Conservation (phyloP, 2,888 invertebrate species). For the Alentia gelatinosa region DNA sequence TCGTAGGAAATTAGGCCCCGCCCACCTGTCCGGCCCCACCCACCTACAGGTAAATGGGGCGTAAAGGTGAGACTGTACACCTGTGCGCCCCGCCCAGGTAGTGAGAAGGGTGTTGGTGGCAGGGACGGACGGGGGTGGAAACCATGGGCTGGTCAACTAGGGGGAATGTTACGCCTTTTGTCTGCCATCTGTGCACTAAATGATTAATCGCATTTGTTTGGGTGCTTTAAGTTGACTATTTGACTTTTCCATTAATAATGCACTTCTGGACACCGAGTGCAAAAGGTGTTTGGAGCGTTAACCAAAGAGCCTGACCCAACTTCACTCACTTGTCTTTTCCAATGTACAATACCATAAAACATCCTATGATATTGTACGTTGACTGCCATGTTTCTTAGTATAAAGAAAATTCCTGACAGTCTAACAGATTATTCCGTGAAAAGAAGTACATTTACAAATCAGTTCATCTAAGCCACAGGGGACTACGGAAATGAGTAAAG, state of each 20-base stretch:
- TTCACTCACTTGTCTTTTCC: too few relatives aligned
- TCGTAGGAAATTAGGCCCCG: neutral
- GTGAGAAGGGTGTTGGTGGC: neutral
- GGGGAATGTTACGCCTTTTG: neutral
- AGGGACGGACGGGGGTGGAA: neutral
- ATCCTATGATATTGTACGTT: too few relatives aligned
- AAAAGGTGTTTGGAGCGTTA: neutral
- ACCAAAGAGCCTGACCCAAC: too few relatives aligned
- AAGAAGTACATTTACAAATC: too few relatives aligned
- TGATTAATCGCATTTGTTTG: neutral
- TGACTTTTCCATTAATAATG: neutral
- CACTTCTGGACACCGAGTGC: neutral
- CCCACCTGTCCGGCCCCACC: neutral
- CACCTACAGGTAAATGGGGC: neutral
- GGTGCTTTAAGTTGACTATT: neutral
- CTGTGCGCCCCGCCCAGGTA: neutral
- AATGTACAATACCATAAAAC: too few relatives aligned
- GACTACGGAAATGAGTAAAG: too few relatives aligned
- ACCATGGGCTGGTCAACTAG: neutral
- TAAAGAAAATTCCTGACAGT: too few relatives aligned
- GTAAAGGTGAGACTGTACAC: neutral
- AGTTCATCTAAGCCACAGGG: too few relatives aligned
- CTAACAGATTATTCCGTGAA: too few relatives aligned
- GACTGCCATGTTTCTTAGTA: too few relatives aligned
- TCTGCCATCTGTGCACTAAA: neutral